Base-by-base conservation (phyloP, 2,888 invertebrate species). In the Pristionchus mayeri region DNA sequence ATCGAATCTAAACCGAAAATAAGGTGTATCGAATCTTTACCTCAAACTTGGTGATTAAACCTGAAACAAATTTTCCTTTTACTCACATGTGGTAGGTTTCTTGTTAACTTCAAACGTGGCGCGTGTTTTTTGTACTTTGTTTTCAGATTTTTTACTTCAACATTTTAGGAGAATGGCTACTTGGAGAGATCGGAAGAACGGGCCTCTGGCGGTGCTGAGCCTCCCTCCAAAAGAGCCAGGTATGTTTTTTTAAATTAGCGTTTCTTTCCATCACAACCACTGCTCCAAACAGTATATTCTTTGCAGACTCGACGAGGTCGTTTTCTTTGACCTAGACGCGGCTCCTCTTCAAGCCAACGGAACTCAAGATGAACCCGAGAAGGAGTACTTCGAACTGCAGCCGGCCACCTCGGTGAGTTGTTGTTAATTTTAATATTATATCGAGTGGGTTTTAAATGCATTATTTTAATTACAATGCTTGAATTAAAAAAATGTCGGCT, bases 31-130 rank as follows among this genome's bases (percentile, higher is more conserved):
- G 84, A 84, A 84, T 84, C 50, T 75, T 67, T 52, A 37, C 84
- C 84, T 84, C 84, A 52, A 84, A 84, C 84, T 75, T 84, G 84
- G 44, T 16, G 13, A 44, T 82, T 57, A 30, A 48, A 63, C 48
- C 67, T 48, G 27, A 82, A 44, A 44, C 30, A 13, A 63, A 16
- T 48, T 82, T 82, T 82, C 63, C 48, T 50, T 82, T 67, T 67
- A 48, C 60, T 80, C 80, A 80, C 40, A 80, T 27, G 24, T 52
- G 57, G 52, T 37, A 44, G 57, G 37, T 52, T 79, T n/a, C 34
- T 50, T 54, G 54, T 18, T 80, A 24, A 80, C 54, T 80, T 57
- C 80, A 34, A 27, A 24, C 50, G 76, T 50, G 50, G 3, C 34
- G 80, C 57, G 80, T 57, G n/a, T 80, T 40, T 52, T 21, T 80